Base-by-base conservation (phyloP, 2,888 invertebrate genomes). In the Trilocha varians region DNA sequence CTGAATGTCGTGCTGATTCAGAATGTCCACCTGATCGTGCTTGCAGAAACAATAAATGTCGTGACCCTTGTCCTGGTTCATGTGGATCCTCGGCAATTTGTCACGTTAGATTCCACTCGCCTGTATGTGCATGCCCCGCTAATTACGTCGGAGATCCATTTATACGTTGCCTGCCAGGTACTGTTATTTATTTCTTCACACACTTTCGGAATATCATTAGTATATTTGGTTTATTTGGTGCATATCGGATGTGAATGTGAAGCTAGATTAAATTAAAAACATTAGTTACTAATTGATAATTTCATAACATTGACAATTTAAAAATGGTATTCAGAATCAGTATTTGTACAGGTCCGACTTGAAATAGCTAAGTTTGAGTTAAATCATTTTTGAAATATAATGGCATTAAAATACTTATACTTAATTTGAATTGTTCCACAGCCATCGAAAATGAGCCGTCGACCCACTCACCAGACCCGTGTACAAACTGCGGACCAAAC, bases 91-190 rank as follows among this genome's bases (percentile, higher is more conserved):
- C 90, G 63, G 92, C 93, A 1, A 72, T 88, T 49, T 95, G 95
- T 58, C 88, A 89, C 57, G 91, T 92, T 11, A 88, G 91, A 16
- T 88, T 90, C 50, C 94, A 94, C 61, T 87, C 91, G 36, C 93
- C 95, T n/a, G 89, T 91, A 50, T 96, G 96, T 69, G 87, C 88
- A 16, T 94, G 94, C 57, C 88, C 89, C 18, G 57, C 76, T 36
- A 88, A 89, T 49, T 91, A 89, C 64, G 88, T 88, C 35, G 94
- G 94, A 16, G 91, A 94, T 87, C 93, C 95, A 37, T 94, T 93
- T 75, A 82, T 82, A 50, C 88, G 87, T 52, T 91, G 91, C 66
- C 78, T 82, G 52, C 72, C 70, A 76, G 90, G 91, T 92, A 85
- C 69, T 79, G 33, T 16, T 13, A n/a, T n/a, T n/a, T n/a, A n/a